Evolutionary conservation across 37 sponge, comb jelly and placozoan species (phyloP).

Genomic region (Tethya wilhelma): DNA sequence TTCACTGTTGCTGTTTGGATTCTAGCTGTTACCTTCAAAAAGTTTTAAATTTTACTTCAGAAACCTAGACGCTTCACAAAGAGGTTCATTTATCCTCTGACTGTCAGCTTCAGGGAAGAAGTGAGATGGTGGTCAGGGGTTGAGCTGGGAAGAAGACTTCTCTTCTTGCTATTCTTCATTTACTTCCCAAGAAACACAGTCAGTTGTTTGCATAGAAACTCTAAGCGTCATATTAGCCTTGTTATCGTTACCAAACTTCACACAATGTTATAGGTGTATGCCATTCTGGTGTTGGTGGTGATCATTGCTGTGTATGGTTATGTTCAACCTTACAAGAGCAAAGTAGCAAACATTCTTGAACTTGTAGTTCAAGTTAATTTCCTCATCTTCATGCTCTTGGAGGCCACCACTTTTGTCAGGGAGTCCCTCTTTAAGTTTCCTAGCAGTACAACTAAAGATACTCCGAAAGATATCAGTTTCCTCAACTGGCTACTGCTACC

Average conservation of each 20-base stretch:
- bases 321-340: slow-evolving; percentile 37
- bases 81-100: background rate
- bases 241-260: too few relatives aligned
- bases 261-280: slow-evolving; percentile 28
- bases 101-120: slow-evolving; percentile 32
- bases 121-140: slow-evolving; percentile 61
- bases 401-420: background rate
- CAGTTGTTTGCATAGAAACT: too few relatives aligned
- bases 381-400: slow-evolving; percentile 24
- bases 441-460: too few relatives aligned
- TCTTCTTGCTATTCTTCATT: slow-evolving; percentile 50
- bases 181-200: slow-evolving; percentile 72
- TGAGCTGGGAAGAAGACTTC: slow-evolving; percentile 62
- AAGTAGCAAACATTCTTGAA: slow-evolving; percentile 37
- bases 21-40: too few relatives aligned
- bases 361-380: slow-evolving; percentile 22
- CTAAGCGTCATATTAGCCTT: too few relatives aligned
- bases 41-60: too few relatives aligned
- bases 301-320: slow-evolving; percentile 22
- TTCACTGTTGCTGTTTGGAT: too few relatives aligned
- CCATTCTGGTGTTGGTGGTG: slow-evolving; percentile 1
- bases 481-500: slow-evolving; percentile 29
- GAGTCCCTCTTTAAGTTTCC: slow-evolving; percentile 4
- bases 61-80: background rate
- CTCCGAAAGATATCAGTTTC: background rate